Percentiles rank a stretch among this genome's conserved stretches.
These are phyloP conservation scores for Corydoras sp. DNA, from an alignment of 2,113 vertebrate genomes.

Conservation along the genomic window DNA sequence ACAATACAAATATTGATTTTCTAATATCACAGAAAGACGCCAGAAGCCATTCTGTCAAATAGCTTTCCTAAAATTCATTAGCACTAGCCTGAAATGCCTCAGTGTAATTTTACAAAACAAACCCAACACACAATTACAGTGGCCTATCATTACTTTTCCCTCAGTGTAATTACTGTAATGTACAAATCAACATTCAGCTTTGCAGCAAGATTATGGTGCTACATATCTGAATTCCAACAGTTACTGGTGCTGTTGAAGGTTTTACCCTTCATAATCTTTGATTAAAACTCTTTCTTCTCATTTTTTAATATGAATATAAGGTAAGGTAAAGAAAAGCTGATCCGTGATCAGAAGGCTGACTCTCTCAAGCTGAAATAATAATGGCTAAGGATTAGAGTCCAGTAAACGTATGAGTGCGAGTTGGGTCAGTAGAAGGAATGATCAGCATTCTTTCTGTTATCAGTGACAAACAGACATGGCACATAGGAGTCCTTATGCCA, in stretches of 20 bases:
- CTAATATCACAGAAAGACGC: too few species aligned
- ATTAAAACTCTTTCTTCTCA: neutral
- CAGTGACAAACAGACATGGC: conserved; percentile 8
- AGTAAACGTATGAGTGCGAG: conserved; percentile 22
- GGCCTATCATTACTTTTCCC: neutral
- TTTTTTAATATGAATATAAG: conserved; percentile 14
- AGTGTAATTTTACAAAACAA: neutral
- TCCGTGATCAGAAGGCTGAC: conserved; percentile 15
- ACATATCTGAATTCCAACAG: too few species aligned
- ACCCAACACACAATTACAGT: neutral
- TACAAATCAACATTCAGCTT: neutral
- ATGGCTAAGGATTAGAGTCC: conserved; percentile 20
- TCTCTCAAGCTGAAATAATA: conserved; percentile 9
- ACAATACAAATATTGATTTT: too few species aligned
- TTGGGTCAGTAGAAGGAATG: conserved; percentile 12
- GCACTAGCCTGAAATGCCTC: neutral
- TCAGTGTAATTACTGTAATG: conserved; percentile 13
- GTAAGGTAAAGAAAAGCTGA: conserved; percentile 2
- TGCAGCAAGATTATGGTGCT: too few species aligned
- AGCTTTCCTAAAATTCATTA: neutral
- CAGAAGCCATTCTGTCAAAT: neutral
- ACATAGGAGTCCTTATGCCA: neutral
- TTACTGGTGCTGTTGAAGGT: too few species aligned
- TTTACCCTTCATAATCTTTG: too few species aligned
- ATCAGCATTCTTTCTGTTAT: conserved; percentile 20